phyloP scores from a whole-genome alignment of 1,140 invertebrate species.

The Dendrolimus kikuchii region DNA sequence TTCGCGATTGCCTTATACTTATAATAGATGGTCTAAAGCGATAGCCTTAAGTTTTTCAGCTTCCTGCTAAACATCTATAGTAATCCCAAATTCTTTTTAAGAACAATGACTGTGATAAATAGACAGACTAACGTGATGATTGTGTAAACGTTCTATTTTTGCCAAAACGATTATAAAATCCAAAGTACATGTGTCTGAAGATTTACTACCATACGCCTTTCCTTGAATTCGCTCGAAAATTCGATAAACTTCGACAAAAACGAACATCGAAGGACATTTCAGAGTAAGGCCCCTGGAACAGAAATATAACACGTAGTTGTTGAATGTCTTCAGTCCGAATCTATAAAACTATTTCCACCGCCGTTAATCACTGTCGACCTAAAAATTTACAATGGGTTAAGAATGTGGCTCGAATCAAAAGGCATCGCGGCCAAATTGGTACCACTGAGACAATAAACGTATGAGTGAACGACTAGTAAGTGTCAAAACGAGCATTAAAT shows the following conservation, averaged over 20 bases:
- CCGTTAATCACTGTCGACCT: slow-evolving; percentile 19
- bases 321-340: slow-evolving; percentile 10
- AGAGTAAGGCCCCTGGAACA: not conserved
- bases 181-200: not conserved
- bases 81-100: no score
- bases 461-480: slow-evolving; percentile 38
- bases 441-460: slow-evolving; percentile 37
- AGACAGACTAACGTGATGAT: not conserved
- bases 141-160: no score
- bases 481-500: slow-evolving; percentile 64
- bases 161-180: not conserved
- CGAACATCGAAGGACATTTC: no score
- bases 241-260: no score
- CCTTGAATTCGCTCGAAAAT: no score
- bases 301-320: slow-evolving; percentile 4
- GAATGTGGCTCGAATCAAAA: slow-evolving; percentile 29
- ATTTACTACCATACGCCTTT: no score
- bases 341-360: slow-evolving; percentile 21
- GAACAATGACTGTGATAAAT: not conserved
- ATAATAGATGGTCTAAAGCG: no score
- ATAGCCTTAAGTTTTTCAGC: no score
- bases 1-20: no score
- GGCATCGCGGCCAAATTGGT: slow-evolving; percentile 29
- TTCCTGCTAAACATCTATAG: no score
- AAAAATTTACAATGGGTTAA: slow-evolving; percentile 23